Percentiles rank a stretch among this genome's conserved stretches.
These are phyloP conservation scores for Melanotus villosus DNA, from an alignment of 2,888 invertebrate species.

Conservation along the genomic window DNA sequence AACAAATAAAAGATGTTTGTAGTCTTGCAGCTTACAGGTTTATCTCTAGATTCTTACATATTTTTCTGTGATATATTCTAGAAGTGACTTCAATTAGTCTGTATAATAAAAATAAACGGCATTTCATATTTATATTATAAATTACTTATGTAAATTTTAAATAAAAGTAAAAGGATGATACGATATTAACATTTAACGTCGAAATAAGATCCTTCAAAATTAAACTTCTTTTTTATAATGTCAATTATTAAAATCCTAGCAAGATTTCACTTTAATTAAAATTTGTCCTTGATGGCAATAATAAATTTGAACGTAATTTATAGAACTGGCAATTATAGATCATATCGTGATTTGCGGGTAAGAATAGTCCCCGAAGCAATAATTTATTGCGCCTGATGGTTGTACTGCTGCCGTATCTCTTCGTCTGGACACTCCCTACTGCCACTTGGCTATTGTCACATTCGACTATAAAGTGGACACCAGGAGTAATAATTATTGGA, in stretches of 20 bases:
- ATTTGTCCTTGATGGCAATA: constrained; percentile 46
- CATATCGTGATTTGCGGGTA: constrained; percentile 57
- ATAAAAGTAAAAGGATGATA: too few relatives aligned
- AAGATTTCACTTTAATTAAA: constrained; percentile 31
- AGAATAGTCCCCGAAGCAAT: constrained; percentile 47
- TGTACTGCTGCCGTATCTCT: constrained; percentile 39
- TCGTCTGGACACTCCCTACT: constrained; percentile 49
- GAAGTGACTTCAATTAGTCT: not conserved
- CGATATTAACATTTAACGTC: too few relatives aligned
- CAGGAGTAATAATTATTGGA: constrained; percentile 38
- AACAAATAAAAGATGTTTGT: constrained; percentile 7
- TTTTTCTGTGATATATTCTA: too few relatives aligned
- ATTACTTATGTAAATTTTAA: too few relatives aligned
- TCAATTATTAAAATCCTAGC: constrained; percentile 2
- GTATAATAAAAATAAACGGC: too few relatives aligned
- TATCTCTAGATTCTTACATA: not conserved
- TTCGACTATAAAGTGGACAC: constrained; percentile 38
- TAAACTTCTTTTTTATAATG: not conserved
- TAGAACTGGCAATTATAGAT: constrained; percentile 60
- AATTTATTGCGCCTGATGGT: constrained; percentile 49
- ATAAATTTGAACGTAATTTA: constrained; percentile 59
- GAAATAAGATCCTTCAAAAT: too few relatives aligned
- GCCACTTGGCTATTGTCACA: constrained; percentile 40
- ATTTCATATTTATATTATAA: too few relatives aligned
- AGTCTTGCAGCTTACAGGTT: not conserved